Conservation (phyloP, 2,888 invertebrate genomes). For the Trissolcus brochymenae region DNA sequence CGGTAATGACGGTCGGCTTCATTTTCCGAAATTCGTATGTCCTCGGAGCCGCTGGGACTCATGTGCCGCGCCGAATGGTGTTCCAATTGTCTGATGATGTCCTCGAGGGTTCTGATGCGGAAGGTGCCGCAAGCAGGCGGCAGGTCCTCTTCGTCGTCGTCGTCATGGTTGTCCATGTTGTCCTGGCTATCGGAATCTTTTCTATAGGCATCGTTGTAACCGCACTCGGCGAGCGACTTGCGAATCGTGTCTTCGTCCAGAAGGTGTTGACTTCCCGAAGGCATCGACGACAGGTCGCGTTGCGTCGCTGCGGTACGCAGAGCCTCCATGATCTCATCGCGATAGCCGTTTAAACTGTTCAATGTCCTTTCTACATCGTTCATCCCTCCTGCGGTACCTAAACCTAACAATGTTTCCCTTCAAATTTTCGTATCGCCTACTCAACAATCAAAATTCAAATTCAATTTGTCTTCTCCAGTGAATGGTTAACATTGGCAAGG, state of each 20-base stretch:
- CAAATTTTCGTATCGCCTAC: not conserved
- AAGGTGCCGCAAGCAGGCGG: slow-evolving; percentile 88
- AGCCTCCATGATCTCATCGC: slow-evolving; percentile 94
- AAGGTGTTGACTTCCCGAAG: slow-evolving; percentile 82
- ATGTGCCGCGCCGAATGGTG: slow-evolving; percentile 91
- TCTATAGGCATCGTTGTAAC: slow-evolving; percentile 79
- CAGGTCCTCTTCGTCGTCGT: slow-evolving; percentile 85
- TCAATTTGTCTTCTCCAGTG: not conserved
- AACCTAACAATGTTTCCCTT: slow-evolving; percentile 61
- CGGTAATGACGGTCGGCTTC: slow-evolving; percentile 93
- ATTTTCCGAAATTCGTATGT: slow-evolving; percentile 91
- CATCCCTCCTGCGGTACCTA: slow-evolving; percentile 80
- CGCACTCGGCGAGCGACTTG: slow-evolving; percentile 83
- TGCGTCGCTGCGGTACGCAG: slow-evolving; percentile 88
- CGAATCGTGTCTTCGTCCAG: slow-evolving; percentile 83
- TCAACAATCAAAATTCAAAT: slow-evolving; percentile 6
- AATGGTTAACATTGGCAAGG: no score
- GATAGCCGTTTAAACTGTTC: slow-evolving; percentile 94
- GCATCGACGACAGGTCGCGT: slow-evolving; percentile 80
- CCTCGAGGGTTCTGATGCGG: slow-evolving; percentile 92
- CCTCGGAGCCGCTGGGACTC: slow-evolving; percentile 94
- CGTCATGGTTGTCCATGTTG: slow-evolving; percentile 83
- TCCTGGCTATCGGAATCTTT: slow-evolving; percentile 83
- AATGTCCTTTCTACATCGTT: slow-evolving; percentile 90
- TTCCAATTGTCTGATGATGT: slow-evolving; percentile 91